phyloP scores from a whole-genome alignment of 2,113 vertebrate species.

The Nannobrachium achirus region DNA sequence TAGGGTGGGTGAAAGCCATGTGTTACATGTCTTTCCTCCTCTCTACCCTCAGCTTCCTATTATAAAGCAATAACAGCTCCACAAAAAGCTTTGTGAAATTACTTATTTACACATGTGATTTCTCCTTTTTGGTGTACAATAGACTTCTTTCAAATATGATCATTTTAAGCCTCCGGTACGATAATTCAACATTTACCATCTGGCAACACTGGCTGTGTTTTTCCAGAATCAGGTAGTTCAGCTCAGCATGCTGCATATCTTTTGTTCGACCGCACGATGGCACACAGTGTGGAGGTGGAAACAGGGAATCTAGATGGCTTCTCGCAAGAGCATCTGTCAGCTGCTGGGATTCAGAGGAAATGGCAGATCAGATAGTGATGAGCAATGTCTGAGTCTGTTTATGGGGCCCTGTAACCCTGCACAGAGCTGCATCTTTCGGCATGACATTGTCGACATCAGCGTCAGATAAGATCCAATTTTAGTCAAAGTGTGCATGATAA shows the following conservation, averaged over 20 bases:
- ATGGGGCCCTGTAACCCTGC: background rate
- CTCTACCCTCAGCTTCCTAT: no score
- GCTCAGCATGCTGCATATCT: conserved; percentile 24
- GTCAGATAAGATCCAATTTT: no score
- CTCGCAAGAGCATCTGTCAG: conserved; percentile 24
- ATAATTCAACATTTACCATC: no score
- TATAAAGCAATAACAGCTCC: no score
- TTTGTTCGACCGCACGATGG: conserved; percentile 19
- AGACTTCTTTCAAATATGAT: no score
- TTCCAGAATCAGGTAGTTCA: conserved; percentile 1
- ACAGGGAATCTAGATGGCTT: conserved; percentile 28
- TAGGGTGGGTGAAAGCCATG: no score
- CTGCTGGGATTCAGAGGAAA: conserved; percentile 34
- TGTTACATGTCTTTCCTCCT: no score
- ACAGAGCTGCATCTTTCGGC: background rate
- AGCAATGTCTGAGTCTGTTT: background rate
- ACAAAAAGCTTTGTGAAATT: no score
- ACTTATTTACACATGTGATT: no score
- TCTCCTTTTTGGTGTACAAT: no score
- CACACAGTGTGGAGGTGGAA: conserved; percentile 26
- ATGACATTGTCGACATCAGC: background rate
- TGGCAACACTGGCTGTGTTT: background rate
- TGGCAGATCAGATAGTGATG: conserved; percentile 61
- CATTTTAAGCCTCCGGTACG: no score
- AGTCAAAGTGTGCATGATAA: no score